Conservation (phyloP, 2,797 vertebrate species). For the Acipenser ruthenus region DNA sequence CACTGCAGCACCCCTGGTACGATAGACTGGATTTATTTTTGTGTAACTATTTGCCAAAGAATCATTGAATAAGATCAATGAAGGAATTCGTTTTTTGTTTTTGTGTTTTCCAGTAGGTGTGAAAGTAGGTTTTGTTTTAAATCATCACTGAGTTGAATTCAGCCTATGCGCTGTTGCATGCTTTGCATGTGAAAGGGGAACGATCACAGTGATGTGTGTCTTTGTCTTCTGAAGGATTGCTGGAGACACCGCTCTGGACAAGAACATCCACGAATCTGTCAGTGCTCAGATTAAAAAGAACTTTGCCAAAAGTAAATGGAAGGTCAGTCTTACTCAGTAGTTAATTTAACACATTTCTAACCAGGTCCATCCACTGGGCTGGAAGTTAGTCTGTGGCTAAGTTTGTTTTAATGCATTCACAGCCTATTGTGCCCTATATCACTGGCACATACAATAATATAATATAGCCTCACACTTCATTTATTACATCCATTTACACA, state of each 20-base stretch:
- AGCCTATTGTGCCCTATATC: too few relatives aligned
- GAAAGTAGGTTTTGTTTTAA: too few relatives aligned
- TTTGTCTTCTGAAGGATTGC: conserved; percentile 69
- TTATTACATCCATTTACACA: too few relatives aligned
- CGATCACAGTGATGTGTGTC: neutral
- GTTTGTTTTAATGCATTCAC: neutral
- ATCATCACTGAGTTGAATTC: too few relatives aligned
- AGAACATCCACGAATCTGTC: conserved; percentile 97
- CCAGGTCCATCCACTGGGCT: neutral
- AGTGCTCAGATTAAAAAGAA: conserved; percentile 97
- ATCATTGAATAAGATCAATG: neutral
- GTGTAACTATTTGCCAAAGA: neutral
- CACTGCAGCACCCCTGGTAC: conserved; percentile 93
- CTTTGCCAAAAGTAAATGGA: conserved; percentile 97
- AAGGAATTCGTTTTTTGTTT: too few relatives aligned
- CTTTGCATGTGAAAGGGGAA: too few relatives aligned
- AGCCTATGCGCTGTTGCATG: too few relatives aligned
- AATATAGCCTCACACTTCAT: too few relatives aligned
- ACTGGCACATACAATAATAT: too few relatives aligned
- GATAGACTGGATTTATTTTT: conserved; percentile 8
- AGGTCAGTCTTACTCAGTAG: conserved; percentile 54
- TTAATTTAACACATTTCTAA: neutral
- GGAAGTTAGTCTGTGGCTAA: neutral
- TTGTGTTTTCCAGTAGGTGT: too few relatives aligned
- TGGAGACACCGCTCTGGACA: conserved; percentile 88